A percentile compares a stretch with the other conserved stretches of the same genome.
Evolutionary conservation across 2,113 vertebrate genomes (phyloP).

Genomic region (Phoenicopterus ruber): DNA sequence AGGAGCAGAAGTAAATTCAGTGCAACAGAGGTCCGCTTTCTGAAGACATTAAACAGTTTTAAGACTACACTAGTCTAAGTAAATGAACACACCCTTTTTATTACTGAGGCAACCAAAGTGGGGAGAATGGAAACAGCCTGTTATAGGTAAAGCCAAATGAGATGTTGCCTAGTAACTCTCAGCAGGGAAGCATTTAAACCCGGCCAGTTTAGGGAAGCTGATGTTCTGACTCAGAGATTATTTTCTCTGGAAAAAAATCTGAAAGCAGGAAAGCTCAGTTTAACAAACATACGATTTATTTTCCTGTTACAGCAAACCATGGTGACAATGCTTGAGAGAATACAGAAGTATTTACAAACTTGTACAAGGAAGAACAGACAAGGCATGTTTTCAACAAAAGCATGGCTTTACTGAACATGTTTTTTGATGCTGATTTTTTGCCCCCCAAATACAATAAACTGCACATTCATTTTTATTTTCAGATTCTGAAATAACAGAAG

Average conservation of each 20-base stretch:
- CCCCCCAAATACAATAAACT: background rate
- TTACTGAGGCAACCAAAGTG: conserved; percentile 26
- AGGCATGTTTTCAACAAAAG: background rate
- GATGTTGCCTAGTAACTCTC: conserved; percentile 66
- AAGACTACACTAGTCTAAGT: background rate
- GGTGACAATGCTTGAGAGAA: background rate
- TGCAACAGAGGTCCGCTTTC: background rate
- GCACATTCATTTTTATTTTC: background rate
- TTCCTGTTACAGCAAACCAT: background rate
- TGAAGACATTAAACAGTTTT: background rate
- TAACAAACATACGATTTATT: background rate
- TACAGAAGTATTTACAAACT: background rate
- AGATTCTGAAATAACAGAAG: background rate
- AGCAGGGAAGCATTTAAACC: conserved; percentile 54
- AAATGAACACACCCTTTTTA: conserved; percentile 39
- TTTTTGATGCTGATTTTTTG: background rate
- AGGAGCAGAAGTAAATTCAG: background rate
- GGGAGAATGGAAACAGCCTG: conserved; percentile 39
- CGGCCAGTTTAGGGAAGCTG: conserved; percentile 11
- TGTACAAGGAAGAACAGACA: background rate
- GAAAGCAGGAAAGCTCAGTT: background rate
- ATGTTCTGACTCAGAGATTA: conserved; percentile 42
- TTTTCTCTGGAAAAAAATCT: conserved; percentile 31
- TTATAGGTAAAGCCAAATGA: conserved; percentile 51
- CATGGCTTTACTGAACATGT: background rate